phyloP scores from a whole-genome alignment of 2,113 vertebrate species.

The Agelaius phoeniceus region DNA sequence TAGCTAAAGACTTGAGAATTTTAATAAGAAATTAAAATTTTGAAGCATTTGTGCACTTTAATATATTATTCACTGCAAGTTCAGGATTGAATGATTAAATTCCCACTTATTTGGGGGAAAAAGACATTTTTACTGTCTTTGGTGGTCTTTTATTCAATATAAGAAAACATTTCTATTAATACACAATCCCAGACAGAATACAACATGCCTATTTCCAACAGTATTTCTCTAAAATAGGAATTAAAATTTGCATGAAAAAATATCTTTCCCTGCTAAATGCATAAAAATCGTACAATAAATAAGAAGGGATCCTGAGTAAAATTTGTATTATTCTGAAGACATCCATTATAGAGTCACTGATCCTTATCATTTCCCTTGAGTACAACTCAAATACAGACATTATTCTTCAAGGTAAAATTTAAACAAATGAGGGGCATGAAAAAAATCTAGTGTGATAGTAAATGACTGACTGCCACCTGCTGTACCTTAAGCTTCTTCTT shows the following conservation, averaged over 20 bases:
- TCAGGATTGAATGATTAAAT: not conserved
- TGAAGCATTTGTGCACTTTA: not conserved
- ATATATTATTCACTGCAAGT: not conserved
- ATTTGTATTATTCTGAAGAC: not conserved
- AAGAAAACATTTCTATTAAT: not conserved
- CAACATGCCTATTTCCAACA: not conserved
- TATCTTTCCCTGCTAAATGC: not conserved
- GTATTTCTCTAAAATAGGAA: not conserved
- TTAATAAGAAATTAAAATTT: not conserved
- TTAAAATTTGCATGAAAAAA: not conserved
- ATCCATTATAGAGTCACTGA: not conserved
- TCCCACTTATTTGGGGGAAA: not conserved
- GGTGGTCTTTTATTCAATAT: not conserved
- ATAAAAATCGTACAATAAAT: not conserved
- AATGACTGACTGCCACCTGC: conserved; percentile 34
- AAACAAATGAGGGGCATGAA: not conserved
- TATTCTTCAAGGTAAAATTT: not conserved
- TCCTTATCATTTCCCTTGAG: not conserved
- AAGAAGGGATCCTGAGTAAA: not conserved
- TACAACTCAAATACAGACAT: not conserved
- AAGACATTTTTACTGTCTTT: not conserved
- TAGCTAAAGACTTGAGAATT: not conserved
- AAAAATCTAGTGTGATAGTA: not conserved
- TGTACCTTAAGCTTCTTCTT: not conserved
- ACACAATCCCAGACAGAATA: not conserved